phyloP scores from a whole-genome alignment of 2,888 invertebrate species.

The Chydorus sphaericus region DNA sequence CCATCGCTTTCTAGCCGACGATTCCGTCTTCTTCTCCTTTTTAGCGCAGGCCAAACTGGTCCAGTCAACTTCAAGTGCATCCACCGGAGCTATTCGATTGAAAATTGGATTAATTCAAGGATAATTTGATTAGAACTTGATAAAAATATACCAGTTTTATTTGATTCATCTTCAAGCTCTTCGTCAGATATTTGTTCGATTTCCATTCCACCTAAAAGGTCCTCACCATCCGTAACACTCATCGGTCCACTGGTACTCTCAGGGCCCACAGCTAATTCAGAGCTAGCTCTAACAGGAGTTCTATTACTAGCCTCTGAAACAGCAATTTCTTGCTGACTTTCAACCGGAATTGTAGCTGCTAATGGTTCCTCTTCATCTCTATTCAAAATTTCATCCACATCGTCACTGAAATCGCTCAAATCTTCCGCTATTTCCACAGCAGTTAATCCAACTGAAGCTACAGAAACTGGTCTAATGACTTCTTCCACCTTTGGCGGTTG shows the following conservation, averaged over 20 bases:
- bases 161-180: slow-evolving; percentile 68
- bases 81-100: slow-evolving; percentile 48
- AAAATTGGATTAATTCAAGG: not conserved
- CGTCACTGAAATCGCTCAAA: slow-evolving; percentile 23
- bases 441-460: too few relatives aligned
- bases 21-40: slow-evolving; percentile 14
- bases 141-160: slow-evolving; percentile 33
- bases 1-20: slow-evolving; percentile 9
- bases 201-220: slow-evolving; percentile 56
- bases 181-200: slow-evolving; percentile 85
- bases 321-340: too few relatives aligned
- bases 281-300: too few relatives aligned
- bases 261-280: too few relatives aligned
- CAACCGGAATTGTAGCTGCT: too few relatives aligned
- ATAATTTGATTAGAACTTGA: not conserved
- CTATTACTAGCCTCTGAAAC: too few relatives aligned
- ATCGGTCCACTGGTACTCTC: too few relatives aligned
- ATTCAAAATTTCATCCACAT: slow-evolving; percentile 20
- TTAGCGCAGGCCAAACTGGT: slow-evolving; percentile 47
- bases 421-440: slow-evolving; percentile 11
- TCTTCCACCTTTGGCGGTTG: not conserved
- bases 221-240: slow-evolving; percentile 41
- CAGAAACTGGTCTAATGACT: not conserved
- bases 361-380: too few relatives aligned
- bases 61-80: slow-evolving; percentile 93